phyloP scores from a whole-genome alignment of 64 coral and sea anemone genomes.

The Porites australiensis region DNA sequence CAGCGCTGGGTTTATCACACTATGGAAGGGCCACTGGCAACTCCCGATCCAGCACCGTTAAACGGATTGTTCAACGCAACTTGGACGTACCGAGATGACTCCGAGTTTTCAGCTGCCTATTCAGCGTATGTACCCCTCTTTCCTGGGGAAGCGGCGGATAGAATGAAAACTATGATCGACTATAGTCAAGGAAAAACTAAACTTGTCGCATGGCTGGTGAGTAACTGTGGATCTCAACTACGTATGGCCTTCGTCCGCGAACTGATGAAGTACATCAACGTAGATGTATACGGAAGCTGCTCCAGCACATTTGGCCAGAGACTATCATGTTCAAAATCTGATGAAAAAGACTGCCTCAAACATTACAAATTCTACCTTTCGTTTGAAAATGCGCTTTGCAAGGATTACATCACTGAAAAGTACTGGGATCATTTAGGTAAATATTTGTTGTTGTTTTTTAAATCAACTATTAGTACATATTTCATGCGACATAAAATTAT shows the following conservation, averaged over 20 bases:
- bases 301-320: background rate
- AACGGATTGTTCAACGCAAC: constrained; percentile 15
- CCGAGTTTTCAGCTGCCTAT: constrained; percentile 28
- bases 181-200: background rate
- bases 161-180: background rate
- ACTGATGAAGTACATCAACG: constrained; percentile 16
- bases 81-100: constrained; percentile 17
- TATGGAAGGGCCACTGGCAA: background rate
- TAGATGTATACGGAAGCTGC: constrained; percentile 2
- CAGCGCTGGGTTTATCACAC: constrained; percentile 33
- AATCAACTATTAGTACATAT: too few relatives aligned
- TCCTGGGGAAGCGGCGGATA: background rate
- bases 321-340: background rate
- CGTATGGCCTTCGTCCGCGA: background rate
- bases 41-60: background rate
- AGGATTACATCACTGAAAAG: constrained; percentile 20
- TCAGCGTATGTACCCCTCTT: background rate
- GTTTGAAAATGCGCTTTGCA: background rate
- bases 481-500: too few relatives aligned
- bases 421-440: constrained; percentile 17
- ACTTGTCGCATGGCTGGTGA: constrained; percentile 29
- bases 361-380: constrained; percentile 14
- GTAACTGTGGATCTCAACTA: constrained; percentile 11
- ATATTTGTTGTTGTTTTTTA: background rate
- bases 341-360: background rate